A percentile compares a stretch with the other conserved stretches of the same genome.
These are phyloP conservation scores for Brassicogethes aeneus DNA, from an alignment of 2,888 invertebrate species.

Conservation along the genomic window DNA sequence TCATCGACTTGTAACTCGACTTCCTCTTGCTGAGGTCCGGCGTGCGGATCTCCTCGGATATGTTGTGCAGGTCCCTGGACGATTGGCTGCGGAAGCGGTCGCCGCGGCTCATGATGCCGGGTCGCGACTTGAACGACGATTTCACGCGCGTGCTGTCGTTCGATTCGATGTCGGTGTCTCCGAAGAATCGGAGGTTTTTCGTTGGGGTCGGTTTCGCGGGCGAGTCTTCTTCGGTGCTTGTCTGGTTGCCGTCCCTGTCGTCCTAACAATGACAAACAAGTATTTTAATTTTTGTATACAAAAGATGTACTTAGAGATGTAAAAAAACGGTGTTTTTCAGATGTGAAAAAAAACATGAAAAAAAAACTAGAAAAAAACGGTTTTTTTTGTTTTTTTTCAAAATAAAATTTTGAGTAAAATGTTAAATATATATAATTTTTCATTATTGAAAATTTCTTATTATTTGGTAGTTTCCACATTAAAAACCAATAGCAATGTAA, in stretches of 20 bases:
- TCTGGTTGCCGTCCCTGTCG: constrained; percentile 40
- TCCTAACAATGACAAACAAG: no score
- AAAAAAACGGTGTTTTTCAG: neutral
- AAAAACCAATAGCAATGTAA: no score
- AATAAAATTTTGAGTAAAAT: no score
- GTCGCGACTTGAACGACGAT: constrained; percentile 22
- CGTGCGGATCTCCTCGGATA: constrained; percentile 42
- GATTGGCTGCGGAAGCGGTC: constrained; percentile 32
- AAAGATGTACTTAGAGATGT: neutral
- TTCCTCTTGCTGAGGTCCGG: constrained; percentile 28
- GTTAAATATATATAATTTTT: neutral
- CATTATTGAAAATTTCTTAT: no score
- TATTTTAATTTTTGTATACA: no score
- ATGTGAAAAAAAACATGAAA: no score
- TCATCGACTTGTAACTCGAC: constrained; percentile 34
- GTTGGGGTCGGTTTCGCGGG: constrained; percentile 41
- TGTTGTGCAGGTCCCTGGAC: constrained; percentile 48
- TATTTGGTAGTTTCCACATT: no score
- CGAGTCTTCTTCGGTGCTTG: constrained; percentile 49
- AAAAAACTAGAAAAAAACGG: no score
- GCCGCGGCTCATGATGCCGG: constrained; percentile 14
- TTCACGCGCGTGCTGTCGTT: constrained; percentile 45
- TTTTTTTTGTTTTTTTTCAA: no score
- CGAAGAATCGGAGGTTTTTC: constrained; percentile 75
- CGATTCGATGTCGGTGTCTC: constrained; percentile 74